Percentiles rank a stretch among this genome's conserved stretches.
Conservation (phyloP, 2,888 invertebrate species). For the Pharmacophagus antenor region DNA sequence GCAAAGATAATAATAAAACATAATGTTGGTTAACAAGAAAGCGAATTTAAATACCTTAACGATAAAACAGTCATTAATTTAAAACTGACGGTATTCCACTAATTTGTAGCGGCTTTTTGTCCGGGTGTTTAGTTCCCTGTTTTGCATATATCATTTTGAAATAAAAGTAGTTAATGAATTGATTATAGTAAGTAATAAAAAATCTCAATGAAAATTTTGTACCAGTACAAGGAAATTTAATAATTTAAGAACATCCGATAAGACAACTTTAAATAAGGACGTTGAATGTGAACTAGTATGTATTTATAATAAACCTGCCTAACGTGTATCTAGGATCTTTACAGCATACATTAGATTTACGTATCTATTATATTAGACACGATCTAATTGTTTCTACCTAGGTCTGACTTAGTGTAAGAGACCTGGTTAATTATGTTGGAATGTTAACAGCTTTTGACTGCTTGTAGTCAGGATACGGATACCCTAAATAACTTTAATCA, state of each 20-base stretch:
- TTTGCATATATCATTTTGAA: no score
- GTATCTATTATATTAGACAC: not conserved
- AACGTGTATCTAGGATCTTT: not conserved
- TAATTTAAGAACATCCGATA: no score
- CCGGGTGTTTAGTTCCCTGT: no score
- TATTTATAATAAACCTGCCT: not conserved
- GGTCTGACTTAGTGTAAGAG: not conserved
- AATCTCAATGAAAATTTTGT: no score
- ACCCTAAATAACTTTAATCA: not conserved
- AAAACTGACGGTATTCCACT: not conserved
- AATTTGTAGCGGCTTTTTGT: not conserved
- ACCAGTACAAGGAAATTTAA: no score
- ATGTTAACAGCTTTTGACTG: constrained; percentile 23
- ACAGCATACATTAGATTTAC: not conserved
- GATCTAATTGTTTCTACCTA: constrained; percentile 1
- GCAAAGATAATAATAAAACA: no score
- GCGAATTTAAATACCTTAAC: no score
- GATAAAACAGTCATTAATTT: not conserved
- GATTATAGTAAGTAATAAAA: no score
- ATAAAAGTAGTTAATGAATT: no score
- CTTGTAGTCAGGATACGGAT: not conserved
- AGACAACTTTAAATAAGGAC: no score
- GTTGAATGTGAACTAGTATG: no score
- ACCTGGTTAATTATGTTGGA: constrained; percentile 16
- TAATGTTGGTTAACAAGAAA: no score